A percentile compares a stretch with the other conserved stretches of the same genome.
phyloP scores from a whole-genome alignment of 2,113 vertebrate species.

The Pungitius pungitius region DNA sequence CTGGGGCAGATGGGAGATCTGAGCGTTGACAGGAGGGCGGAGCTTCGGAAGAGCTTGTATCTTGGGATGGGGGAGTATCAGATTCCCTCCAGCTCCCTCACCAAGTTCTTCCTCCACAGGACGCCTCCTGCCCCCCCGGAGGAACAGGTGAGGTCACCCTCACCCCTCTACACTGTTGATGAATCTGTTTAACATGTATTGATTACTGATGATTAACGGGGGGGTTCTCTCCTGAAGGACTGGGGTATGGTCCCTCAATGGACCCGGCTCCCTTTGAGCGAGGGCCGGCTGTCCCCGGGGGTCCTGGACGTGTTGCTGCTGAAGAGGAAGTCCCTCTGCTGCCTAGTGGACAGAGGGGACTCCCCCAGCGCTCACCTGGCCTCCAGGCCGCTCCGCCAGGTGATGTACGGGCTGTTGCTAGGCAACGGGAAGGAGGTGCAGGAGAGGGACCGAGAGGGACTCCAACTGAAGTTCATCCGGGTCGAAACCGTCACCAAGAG shows the following conservation, averaged over 20 bases:
- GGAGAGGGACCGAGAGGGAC: conserved; percentile 81
- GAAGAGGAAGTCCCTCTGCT: conserved; percentile 36
- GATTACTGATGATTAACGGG: no score
- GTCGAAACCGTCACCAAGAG: conserved; percentile 64
- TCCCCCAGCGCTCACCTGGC: conserved; percentile 70
- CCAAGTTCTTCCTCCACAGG: conserved; percentile 78
- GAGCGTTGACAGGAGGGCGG: not conserved
- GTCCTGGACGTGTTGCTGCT: conserved; percentile 81
- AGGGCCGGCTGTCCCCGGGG: conserved; percentile 70
- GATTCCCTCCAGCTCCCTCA: conserved; percentile 66
- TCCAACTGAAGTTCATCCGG: conserved; percentile 61
- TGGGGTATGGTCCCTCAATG: conserved; percentile 76
- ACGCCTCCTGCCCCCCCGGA: conserved; percentile 22
- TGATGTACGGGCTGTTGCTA: conserved; percentile 85
- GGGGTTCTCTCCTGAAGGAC: conserved; percentile 28
- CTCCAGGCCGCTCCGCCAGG: conserved; percentile 81
- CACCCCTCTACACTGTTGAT: no score
- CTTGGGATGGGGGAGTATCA: conserved; percentile 80
- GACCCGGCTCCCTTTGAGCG: conserved; percentile 71
- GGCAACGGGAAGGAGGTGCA: conserved; percentile 48
- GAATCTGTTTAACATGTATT: no score
- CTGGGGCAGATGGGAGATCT: conserved; percentile 64
- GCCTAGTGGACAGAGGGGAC: conserved; percentile 74
- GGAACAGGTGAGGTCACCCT: no score
- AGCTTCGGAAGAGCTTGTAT: conserved; percentile 60